These are phyloP conservation scores for Coenobita brevimanus DNA, from an alignment of 1,140 invertebrate genomes.

Conservation along the genomic window DNA sequence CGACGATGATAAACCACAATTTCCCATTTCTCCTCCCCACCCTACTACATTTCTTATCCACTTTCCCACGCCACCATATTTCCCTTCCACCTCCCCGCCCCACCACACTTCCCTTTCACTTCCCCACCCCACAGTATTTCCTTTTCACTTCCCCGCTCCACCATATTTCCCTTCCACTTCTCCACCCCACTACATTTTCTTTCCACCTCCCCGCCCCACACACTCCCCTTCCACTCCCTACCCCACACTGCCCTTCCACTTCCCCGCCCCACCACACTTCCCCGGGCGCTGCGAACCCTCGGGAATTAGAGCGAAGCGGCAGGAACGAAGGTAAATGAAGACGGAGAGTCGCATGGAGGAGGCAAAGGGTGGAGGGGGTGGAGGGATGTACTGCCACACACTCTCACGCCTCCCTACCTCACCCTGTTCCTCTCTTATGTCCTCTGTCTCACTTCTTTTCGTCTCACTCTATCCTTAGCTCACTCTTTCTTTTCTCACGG, in stretches of 20 bases:
- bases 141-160: not conserved
- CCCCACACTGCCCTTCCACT: not conserved
- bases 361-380: not conserved
- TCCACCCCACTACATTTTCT: not conserved
- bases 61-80: not conserved
- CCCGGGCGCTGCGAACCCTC: not conserved
- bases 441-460: no score
- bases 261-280: not conserved
- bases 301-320: slow-evolving; percentile 42
- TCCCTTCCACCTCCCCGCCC: not conserved
- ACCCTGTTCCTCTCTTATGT: no score
- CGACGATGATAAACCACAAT: no score
- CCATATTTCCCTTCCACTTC: not conserved
- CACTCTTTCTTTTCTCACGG: no score
- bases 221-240: not conserved
- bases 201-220: not conserved
- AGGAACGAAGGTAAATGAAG: slow-evolving; percentile 40
- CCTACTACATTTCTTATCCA: not conserved
- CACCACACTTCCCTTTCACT: not conserved
- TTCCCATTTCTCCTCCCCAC: not conserved
- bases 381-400: no score
- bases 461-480: no score
- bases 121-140: not conserved
- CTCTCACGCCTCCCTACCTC: no score
- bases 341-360: slow-evolving; percentile 24